Conservation (phyloP, 2,113 vertebrate species). For the Dascyllus trimaculatus region DNA sequence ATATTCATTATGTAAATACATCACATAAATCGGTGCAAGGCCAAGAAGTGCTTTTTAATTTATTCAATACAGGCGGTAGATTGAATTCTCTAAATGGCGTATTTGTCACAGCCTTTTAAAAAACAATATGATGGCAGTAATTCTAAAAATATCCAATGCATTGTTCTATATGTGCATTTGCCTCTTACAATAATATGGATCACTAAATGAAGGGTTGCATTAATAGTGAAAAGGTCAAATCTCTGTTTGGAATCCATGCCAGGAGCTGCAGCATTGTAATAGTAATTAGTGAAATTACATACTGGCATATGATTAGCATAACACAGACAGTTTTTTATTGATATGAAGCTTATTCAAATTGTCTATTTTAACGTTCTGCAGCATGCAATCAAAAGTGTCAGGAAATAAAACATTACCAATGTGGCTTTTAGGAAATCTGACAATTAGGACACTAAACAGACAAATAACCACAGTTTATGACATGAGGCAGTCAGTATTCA, state of each 20-base stretch:
- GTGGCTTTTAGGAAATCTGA: slow-evolving; percentile 11
- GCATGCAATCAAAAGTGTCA: not conserved
- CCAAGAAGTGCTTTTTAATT: slow-evolving; percentile 10
- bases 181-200: not conserved
- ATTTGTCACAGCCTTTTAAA: not conserved
- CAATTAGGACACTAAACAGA: not conserved
- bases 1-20: slow-evolving; percentile 6
- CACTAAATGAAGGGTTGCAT: not conserved
- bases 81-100: slow-evolving; percentile 9
- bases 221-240: not conserved
- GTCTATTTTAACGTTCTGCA: not conserved
- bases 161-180: slow-evolving; percentile 5
- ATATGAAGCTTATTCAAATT: too few species aligned
- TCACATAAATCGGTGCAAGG: slow-evolving; percentile 15
- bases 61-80: slow-evolving; percentile 10
- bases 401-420: not conserved
- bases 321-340: not conserved
- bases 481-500: not conserved
- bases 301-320: not conserved
- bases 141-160: not conserved
- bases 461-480: slow-evolving; percentile 3
- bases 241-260: not conserved
- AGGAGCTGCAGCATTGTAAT: not conserved
- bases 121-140: not conserved
- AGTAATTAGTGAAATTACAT: not conserved